Base-by-base conservation (phyloP, 2,888 invertebrate genomes). In the Branchellion lobata region DNA sequence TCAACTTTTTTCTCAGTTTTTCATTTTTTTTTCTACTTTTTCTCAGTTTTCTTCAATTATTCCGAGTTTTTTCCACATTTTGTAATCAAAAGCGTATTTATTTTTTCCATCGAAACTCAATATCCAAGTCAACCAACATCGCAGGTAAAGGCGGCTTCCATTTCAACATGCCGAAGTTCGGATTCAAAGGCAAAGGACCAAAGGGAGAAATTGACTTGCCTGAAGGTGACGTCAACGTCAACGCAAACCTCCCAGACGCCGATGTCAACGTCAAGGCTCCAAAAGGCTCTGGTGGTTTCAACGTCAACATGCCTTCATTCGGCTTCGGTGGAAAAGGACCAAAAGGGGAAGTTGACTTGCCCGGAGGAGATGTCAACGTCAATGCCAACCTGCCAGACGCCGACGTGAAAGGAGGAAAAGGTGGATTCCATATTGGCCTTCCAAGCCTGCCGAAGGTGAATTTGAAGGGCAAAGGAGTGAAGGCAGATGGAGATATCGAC, bases 191-290 rank as follows among this genome's bases (percentile, higher is more conserved):
- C 21, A 79, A 72, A 53, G 57, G 31, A 14, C 53, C 72, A 2
- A 53, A 79, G 68, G 72, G n/a, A 61, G 71, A 72, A 24, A 33
- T 57, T n/a, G 79, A 79, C 36, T 24, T 79, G 33, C 79, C 79
- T 27, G 73, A 79, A 27, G 79, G 53, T 18, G 73, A 73, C 34
- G 8, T 79, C 3, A 65, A 73, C 24, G 27, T 79, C n/a, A 40
- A 79, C 24, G 79, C 72, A 71, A 61, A 73, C 8, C 73, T 79
- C 29, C 79, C 79, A 73, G 79, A 79, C 33, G 79, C 79, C 27
- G 73, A 79, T 71, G 31, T 79, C 73, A 65, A 79, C 34, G 33
- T 79, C 18, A 79, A 79, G 27, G 73, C 51, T n/a, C 72, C 73
- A 8, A 79, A 79, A 27, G 79, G 79, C 1, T 33, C 14, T 8